Evolutionary conservation across 2,797 vertebrate genomes (phyloP).

Genomic region (Falco peregrinus): DNA sequence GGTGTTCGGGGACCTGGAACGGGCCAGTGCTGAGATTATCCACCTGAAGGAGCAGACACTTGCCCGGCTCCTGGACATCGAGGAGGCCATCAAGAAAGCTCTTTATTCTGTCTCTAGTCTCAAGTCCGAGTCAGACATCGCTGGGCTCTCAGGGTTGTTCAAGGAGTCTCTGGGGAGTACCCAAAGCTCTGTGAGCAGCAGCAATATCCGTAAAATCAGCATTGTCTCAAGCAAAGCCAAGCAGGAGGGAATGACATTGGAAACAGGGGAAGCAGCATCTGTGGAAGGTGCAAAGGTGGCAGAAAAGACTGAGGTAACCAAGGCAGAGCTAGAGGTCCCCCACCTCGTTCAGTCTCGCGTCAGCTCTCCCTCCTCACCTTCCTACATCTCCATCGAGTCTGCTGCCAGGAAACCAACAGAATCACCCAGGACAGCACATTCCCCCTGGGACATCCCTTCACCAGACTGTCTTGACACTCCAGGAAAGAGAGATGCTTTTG

Average conservation of each 20-base stretch:
- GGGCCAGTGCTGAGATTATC: constrained; percentile 90
- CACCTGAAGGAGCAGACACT: constrained; percentile 92
- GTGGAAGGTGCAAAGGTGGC: neutral
- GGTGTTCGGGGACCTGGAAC: constrained; percentile 90
- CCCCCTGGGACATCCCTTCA: neutral
- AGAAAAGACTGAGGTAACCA: constrained; percentile 17
- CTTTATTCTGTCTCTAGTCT: constrained; percentile 91
- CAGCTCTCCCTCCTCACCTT: constrained; percentile 84
- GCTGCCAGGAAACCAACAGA: constrained; percentile 81
- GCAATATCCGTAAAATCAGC: constrained; percentile 82
- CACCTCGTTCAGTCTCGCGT: constrained; percentile 62
- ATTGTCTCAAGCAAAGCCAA: constrained; percentile 82
- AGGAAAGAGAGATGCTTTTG: constrained; percentile 5
- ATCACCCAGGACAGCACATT: constrained; percentile 13
- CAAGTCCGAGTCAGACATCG: constrained; percentile 88
- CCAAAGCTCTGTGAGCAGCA: constrained; percentile 68
- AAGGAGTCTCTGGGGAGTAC: constrained; percentile 84
- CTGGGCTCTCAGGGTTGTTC: constrained; percentile 85
- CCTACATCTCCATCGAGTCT: constrained; percentile 89
- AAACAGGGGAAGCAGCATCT: neutral
- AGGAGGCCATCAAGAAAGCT: constrained; percentile 91
- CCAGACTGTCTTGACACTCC: neutral
- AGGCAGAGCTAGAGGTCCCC: constrained; percentile 34
- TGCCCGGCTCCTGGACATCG: constrained; percentile 88
- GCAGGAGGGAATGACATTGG: constrained; percentile 47